Percentiles rank a stretch among this genome's conserved stretches.
These are phyloP conservation scores for Beris morrisii DNA, from an alignment of 2,888 invertebrate genomes.

Conservation along the genomic window DNA sequence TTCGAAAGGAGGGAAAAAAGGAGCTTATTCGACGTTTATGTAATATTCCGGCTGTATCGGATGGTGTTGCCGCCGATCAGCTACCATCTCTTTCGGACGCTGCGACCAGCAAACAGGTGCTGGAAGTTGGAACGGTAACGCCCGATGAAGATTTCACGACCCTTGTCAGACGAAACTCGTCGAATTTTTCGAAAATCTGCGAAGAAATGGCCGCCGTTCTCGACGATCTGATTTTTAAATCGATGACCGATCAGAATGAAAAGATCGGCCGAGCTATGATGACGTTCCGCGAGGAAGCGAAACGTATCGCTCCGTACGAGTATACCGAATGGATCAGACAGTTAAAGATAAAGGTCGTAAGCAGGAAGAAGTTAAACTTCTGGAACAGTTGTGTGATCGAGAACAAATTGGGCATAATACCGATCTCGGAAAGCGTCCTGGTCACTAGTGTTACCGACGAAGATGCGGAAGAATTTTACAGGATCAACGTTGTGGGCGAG, in stretches of 20 bases:
- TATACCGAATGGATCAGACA: slow-evolving; percentile 52
- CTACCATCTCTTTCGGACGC: slow-evolving; percentile 4
- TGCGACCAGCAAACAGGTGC: slow-evolving; percentile 37
- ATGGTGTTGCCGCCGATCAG: slow-evolving; percentile 9
- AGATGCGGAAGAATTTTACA: slow-evolving; percentile 36
- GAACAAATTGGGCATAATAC: slow-evolving; percentile 46
- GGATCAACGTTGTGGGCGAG: slow-evolving; percentile 12
- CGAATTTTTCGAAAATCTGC: slow-evolving; percentile 46
- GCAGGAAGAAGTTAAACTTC: slow-evolving; percentile 46
- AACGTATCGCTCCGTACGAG: slow-evolving; percentile 46
- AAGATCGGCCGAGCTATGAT: slow-evolving; percentile 47
- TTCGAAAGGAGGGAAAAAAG: slow-evolving; percentile 52
- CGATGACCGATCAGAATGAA: slow-evolving; percentile 44
- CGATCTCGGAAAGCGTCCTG: slow-evolving; percentile 32
- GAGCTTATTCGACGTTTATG: slow-evolving; percentile 43
- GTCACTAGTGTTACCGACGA: slow-evolving; percentile 32
- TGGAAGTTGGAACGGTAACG: slow-evolving; percentile 61
- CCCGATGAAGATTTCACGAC: slow-evolving; percentile 64
- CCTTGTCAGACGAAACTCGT: slow-evolving; percentile 54
- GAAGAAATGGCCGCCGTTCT: slow-evolving; percentile 50
- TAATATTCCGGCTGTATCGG: slow-evolving; percentile 43
- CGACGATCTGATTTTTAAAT: slow-evolving; percentile 46
- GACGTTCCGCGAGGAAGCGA: slow-evolving; percentile 55
- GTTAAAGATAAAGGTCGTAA: slow-evolving; percentile 48
- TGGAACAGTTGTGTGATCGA: slow-evolving; percentile 50